Evolutionary conservation across 2,113 vertebrate species (phyloP).

Genomic region (Tichodroma muraria): DNA sequence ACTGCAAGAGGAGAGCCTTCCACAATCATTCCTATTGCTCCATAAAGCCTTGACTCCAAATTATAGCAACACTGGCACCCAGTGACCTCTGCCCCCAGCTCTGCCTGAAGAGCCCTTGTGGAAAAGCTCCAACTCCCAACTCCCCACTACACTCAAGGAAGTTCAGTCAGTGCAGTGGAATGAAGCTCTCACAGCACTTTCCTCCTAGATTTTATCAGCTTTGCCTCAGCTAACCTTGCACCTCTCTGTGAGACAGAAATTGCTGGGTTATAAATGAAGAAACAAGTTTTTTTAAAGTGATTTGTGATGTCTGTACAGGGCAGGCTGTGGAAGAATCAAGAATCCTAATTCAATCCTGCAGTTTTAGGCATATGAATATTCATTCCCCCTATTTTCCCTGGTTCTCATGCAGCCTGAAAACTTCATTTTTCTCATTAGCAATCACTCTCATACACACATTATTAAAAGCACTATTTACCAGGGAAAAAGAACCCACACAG

Average conservation of each 20-base stretch:
- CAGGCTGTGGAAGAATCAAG: not conserved
- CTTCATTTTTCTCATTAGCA: constrained; percentile 7
- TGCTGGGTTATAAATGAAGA: not conserved
- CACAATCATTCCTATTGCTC: not conserved
- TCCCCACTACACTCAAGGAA: not conserved
- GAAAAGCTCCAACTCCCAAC: not conserved
- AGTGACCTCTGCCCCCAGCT: not conserved
- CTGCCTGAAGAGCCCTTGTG: not conserved
- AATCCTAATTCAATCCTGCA: not conserved
- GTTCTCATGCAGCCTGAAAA: not conserved
- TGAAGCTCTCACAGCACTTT: not conserved
- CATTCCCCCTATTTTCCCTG: not conserved
- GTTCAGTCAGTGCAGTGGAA: not conserved
- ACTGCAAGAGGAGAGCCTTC: not conserved
- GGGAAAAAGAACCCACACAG: not conserved
- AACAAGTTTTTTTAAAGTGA: not conserved
- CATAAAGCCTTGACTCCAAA: not conserved
- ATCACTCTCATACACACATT: not conserved
- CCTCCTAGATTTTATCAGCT: not conserved
- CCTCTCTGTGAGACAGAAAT: not conserved
- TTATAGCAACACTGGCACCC: not conserved
- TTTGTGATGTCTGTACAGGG: not conserved
- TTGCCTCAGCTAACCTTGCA: not conserved
- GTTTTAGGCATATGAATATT: constrained; percentile 14
- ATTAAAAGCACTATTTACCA: not conserved